Conservation (phyloP, 1,140 invertebrate species). For the Heliconius hewitsoni region DNA sequence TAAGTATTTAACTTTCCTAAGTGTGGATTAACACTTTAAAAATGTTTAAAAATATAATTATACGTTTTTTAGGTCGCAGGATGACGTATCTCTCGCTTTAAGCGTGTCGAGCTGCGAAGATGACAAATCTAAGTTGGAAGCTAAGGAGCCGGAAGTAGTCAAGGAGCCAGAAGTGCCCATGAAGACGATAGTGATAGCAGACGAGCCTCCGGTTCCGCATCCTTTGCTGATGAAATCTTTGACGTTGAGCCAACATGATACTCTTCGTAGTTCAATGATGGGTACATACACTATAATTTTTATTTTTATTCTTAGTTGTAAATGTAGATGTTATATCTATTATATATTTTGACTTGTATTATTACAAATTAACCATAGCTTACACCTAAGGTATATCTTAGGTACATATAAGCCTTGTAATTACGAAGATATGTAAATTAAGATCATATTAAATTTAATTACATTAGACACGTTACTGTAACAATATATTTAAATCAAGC, state of each 20-base stretch:
- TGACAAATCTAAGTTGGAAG: conserved; percentile 72
- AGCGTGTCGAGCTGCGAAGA: conserved; percentile 80
- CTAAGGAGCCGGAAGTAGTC: conserved; percentile 46
- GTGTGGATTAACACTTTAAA: no score
- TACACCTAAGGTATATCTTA: no score
- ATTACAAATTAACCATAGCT: no score
- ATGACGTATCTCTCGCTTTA: conserved; percentile 76
- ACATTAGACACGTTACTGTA: no score
- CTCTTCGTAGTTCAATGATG: conserved; percentile 74
- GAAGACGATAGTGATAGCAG: conserved; percentile 70
- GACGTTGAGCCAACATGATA: conserved; percentile 73
- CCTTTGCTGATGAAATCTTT: conserved; percentile 78
- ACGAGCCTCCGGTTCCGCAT: conserved; percentile 70
- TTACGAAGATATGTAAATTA: no score
- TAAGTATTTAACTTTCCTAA: no score
- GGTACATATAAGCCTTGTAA: no score
- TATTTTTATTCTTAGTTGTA: background rate
- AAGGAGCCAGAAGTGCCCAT: conserved; percentile 63
- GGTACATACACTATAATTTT: conserved; percentile 48
- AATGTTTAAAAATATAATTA: no score
- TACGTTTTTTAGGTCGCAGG: conserved; percentile 67
- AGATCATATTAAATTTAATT: no score
- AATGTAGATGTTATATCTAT: background rate
- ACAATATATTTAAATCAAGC: no score
- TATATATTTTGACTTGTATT: no score